Base-by-base conservation (phyloP, 2,888 invertebrate genomes). In the Drosophila paramelanica region DNA sequence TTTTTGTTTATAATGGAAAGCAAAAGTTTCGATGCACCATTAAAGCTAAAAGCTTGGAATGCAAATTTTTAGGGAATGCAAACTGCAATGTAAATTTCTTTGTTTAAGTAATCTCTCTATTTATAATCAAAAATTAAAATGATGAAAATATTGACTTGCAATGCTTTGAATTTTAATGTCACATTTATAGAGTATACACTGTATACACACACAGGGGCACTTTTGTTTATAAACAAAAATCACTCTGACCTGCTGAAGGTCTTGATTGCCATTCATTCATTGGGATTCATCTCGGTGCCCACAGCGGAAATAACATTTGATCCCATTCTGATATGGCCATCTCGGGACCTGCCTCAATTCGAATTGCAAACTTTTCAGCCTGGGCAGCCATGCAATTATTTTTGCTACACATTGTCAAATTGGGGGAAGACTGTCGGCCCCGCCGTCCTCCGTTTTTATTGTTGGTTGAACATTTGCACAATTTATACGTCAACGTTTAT, bases 401-500 rank as follows among this genome's bases (percentile, higher is more conserved):
- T 81, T 72, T 67, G 77, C 72, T 64, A 79, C 73, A 81, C 69
- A 81, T 67, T 81, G 78, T 69, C 78, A 61, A 81, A 83, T 81
- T 57, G 76, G 41, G 17, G 39, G 46, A 31, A 14, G 36, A 14
- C 50, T 51, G 50, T n/a, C 49, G 25, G 53, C 42, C 46, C 39
- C 46, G 31, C 64, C 64, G 33, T 56, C n/a, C 69, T 56, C n/a
- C 67, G 58, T 55, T 66, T 88, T 81, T 64, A 81, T 67, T 73
- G 89, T 81, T 87, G 87, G 57, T 66, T 78, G 79, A 69, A 71
- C 84, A 87, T 78, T 88, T 88, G 51, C 81, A 88, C 83, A 84
- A 81, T 84, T 84, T 87, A 73, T 78, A 78, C 82, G 81, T 81
- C 76, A 84, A 81, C 81, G 71, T 89, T 89, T 88, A 78, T 89